A percentile compares a stretch with the other conserved stretches of the same genome.
Evolutionary conservation across 2,113 vertebrate genomes (phyloP).

Genomic region (Mormyrus iriodes): DNA sequence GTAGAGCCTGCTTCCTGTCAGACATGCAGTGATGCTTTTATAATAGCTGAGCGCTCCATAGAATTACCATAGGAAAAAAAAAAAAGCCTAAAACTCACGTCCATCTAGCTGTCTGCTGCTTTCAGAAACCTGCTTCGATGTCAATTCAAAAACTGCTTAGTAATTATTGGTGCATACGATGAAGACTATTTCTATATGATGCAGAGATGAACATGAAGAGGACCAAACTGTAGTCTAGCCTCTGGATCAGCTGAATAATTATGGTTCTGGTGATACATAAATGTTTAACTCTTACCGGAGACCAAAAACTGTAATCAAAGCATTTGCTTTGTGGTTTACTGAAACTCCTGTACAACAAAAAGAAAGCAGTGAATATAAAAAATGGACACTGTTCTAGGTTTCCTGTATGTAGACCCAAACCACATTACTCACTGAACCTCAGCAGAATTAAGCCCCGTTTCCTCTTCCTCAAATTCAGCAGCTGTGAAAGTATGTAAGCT

Average conservation of each 20-base stretch:
- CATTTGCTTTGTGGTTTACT: conserved; percentile 24
- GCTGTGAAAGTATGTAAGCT: background rate
- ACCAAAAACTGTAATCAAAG: conserved; percentile 21
- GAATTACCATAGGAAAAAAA: background rate
- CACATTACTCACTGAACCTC: conserved; percentile 38
- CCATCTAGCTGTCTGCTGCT: conserved; percentile 6
- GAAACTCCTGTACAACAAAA: conserved; percentile 37
- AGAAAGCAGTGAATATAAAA: background rate
- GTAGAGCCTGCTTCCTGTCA: conserved; percentile 45
- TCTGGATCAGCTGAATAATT: background rate
- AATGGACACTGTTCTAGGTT: background rate
- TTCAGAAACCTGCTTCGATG: conserved; percentile 35
- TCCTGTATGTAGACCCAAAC: background rate
- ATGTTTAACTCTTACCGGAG: conserved; percentile 17
- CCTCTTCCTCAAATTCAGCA: conserved; percentile 33
- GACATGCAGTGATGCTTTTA: background rate
- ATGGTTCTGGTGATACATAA: background rate
- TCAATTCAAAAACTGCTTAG: background rate
- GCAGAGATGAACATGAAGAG: background rate
- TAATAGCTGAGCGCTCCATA: background rate
- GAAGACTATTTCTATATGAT: background rate
- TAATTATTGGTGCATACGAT: background rate
- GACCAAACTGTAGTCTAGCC: background rate
- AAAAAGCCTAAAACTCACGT: conserved; percentile 38
- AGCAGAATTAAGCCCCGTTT: conserved; percentile 18